Evolutionary conservation across 1,140 invertebrate species (phyloP).

Genomic region (Habropoda laboriosa): DNA sequence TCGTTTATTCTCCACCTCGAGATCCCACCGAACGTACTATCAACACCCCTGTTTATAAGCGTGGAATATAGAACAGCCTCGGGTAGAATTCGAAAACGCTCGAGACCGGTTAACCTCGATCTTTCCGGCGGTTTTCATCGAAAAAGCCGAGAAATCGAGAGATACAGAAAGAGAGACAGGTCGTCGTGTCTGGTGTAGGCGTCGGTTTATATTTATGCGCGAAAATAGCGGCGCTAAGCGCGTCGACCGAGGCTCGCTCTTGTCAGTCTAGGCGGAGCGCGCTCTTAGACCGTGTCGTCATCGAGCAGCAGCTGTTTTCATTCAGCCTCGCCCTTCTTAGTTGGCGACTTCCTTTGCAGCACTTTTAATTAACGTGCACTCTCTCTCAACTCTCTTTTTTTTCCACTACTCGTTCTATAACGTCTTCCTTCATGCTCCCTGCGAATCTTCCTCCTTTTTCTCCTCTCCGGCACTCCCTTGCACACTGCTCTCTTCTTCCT

Average conservation of each 20-base stretch:
- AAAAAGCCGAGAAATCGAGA: background rate
- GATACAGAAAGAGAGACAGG: background rate
- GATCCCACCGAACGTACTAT: background rate
- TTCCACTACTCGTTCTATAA: too few species aligned
- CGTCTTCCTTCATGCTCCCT: background rate
- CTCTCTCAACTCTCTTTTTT: constrained; percentile 11
- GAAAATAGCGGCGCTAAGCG: constrained; percentile 68
- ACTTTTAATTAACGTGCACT: constrained; percentile 64
- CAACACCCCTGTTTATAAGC: background rate
- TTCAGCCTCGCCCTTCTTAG: constrained; percentile 76
- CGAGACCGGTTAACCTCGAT: background rate
- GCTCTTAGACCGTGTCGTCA: constrained; percentile 74
- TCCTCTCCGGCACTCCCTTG: background rate
- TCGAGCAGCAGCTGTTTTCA: constrained; percentile 78
- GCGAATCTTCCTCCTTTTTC: background rate
- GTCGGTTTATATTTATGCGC: constrained; percentile 66
- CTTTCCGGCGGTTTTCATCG: background rate
- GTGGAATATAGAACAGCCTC: background rate
- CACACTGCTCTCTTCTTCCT: background rate
- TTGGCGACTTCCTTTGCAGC: constrained; percentile 74
- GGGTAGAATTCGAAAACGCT: too few species aligned
- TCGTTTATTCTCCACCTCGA: background rate
- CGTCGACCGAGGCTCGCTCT: constrained; percentile 28
- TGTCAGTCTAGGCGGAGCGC: constrained; percentile 32
- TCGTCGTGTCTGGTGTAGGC: constrained; percentile 49